Percentiles rank a stretch among this genome's conserved stretches.
Conservation (phyloP, 2,888 invertebrate genomes). For the Heteromyza rotundicornis region DNA sequence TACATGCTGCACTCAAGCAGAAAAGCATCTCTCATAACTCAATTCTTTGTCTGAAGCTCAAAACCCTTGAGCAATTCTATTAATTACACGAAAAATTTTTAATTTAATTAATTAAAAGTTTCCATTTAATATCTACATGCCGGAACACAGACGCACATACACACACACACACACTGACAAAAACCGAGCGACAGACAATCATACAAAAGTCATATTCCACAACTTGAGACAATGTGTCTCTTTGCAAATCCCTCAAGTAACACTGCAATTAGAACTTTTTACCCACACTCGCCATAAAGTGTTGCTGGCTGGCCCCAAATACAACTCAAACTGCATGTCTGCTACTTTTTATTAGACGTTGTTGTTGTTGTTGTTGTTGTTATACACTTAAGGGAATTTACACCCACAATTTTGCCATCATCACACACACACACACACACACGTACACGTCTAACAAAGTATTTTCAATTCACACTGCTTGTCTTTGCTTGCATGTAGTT, state of each 20-base stretch:
- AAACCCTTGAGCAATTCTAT: too few species aligned
- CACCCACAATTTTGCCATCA: slow-evolving; percentile 14
- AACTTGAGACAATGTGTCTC: background rate
- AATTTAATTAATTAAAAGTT: background rate
- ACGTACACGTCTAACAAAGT: slow-evolving; percentile 7
- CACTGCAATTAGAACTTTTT: slow-evolving; percentile 6
- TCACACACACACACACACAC: background rate
- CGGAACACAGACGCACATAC: background rate
- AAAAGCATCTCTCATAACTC: too few species aligned
- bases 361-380: background rate
- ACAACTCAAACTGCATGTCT: background rate
- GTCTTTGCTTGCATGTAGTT: background rate
- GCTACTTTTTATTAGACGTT: background rate
- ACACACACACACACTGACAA: slow-evolving; percentile 8
- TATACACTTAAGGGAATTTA: background rate
- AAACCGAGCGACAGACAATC: background rate
- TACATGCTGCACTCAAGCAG: too few species aligned
- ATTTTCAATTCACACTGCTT: slow-evolving; percentile 15
- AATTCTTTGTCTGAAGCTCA: too few species aligned
- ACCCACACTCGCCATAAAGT: background rate
- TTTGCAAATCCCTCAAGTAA: background rate
- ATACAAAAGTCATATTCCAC: background rate
- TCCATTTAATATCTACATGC: too few species aligned
- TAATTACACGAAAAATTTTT: too few species aligned
- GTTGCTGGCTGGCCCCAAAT: background rate